Evolutionary conservation across 1,140 invertebrate genomes (phyloP).

Genomic region (Drosophila dunni): DNA sequence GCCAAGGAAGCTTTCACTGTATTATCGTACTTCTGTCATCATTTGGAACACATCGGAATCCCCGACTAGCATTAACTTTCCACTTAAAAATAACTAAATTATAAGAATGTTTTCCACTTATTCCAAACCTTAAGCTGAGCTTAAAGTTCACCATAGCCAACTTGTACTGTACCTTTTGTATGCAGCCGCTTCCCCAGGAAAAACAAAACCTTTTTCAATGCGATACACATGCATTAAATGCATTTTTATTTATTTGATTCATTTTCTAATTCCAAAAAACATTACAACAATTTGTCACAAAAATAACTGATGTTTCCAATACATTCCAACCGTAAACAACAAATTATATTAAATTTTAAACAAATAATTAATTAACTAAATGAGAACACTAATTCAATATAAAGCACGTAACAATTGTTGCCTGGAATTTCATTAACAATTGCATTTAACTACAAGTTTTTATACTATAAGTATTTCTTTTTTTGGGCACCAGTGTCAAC

Average conservation of each 20-base stretch:
- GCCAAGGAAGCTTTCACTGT: no score
- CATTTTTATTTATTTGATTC: slow-evolving; percentile 50
- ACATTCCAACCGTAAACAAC: slow-evolving; percentile 55
- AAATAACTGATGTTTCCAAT: slow-evolving; percentile 66
- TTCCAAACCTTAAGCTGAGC: no score
- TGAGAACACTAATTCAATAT: slow-evolving; percentile 9
- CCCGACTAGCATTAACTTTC: no score
- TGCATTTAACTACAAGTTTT: slow-evolving; percentile 32
- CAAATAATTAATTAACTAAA: slow-evolving; percentile 36
- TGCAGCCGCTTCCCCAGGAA: neutral
- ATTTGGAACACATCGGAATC: no score
- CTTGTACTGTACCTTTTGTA: neutral
- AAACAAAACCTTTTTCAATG: slow-evolving; percentile 6
- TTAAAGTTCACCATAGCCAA: neutral
- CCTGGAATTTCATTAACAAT: slow-evolving; percentile 59
- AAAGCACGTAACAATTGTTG: slow-evolving; percentile 55
- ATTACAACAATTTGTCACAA: slow-evolving; percentile 75
- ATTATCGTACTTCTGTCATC: no score
- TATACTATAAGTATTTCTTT: neutral
- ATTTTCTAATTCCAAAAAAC: slow-evolving; percentile 61
- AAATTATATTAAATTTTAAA: slow-evolving; percentile 45
- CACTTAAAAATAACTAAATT: no score
- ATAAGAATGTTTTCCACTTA: no score
- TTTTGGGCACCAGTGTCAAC: slow-evolving; percentile 8
- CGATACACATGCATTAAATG: slow-evolving; percentile 41